Base-by-base conservation (phyloP, 2,113 vertebrate species). In the Neotoma lepida region DNA sequence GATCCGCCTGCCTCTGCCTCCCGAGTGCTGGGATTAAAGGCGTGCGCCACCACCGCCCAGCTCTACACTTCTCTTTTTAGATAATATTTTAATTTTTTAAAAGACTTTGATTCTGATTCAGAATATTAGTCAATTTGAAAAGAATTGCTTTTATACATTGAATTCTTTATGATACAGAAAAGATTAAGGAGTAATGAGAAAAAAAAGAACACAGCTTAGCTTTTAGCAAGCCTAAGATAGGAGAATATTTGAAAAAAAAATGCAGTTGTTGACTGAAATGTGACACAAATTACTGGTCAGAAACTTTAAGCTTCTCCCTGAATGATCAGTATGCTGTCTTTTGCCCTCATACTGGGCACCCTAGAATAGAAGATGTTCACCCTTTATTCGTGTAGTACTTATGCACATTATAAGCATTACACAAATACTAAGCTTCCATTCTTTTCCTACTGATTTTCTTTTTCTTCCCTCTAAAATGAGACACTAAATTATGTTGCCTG, bases 241-340 rank as follows among this genome's bases (percentile, higher is more conserved):
- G 58, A 86, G 95, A 82, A 51, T 26, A 74, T 80, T 73, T 68
- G 61, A 95, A 93, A 86, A 93, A 86, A 71, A 92, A 51, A 9
- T 51, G 44, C 35, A 91, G 35, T 4, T 2, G 74, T 56, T 39
- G 35, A 44, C 56, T 66, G 1, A 56, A 71, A 9, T 89, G 9
- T 94, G 49, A 77, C 2, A 88, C 14, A 63, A 39, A 93, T 94
- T 93, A 93, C 49, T 54, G 8, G 39, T 28, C 74, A 87, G 56
- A 90, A 90, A 64, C 89, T 91, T 41, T 77, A 2, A 28, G 41
- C 20, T 90, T 24, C 12, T 95, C 9, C 41, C 89, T 89, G 84
- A 94, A 49, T 14, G 58, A 41, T n/a, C 7, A 39, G 7, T 44
- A 5, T 76, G 26, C n/a, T 9, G 12, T 46, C 58, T 78, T 49